Base-by-base conservation (phyloP, 2,797 vertebrate species). In the Sternarchorhynchus goeldii region DNA sequence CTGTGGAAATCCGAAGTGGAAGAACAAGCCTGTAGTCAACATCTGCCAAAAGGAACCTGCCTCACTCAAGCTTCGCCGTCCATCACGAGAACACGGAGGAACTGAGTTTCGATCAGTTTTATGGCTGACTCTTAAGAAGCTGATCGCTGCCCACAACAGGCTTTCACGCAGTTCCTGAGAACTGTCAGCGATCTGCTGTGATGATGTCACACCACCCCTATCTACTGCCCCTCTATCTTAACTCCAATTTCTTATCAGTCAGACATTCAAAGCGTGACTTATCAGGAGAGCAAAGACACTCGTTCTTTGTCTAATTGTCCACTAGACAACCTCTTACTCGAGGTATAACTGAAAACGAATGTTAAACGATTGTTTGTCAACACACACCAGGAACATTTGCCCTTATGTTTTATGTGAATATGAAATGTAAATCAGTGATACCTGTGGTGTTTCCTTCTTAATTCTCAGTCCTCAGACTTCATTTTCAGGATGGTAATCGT, bases 11-110 rank as follows among this genome's bases (percentile, higher is more conserved):
- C 60, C 75, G 59, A 55, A 14, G 73, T 25, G 68, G 36, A 62
- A 76, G 77, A 81, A 39, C 41, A 69, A 41, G 71, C 75, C 63
- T 59, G 69, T 76, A 78, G 80, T 85, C 77, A 83, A 83, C 84
- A 81, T 85, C 84, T 83, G 81, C 71, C 72, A 70, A 56, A 76
- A 76, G 3, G 32, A 62, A 32, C 65, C 63, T 0, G 59, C 73
- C 32, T 79, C 74, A 66, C 76, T 53, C 76, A 78, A 71, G 16
- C 80, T 70, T 32, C 41, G 50, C 79, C 73, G 80, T 83, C 84
- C 83, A 69, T 85, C 84, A 85, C 59, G 57, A 77, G 73, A 58
- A 71, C 79, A 79, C 81, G 34, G 72, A 39, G 66, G 29, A 75
- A 76, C 73, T 64, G 65, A 77, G 56, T 20, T 8, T 55, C 29